phyloP scores from a whole-genome alignment of 2,797 vertebrate species.

The Sebastes baramenuke region DNA sequence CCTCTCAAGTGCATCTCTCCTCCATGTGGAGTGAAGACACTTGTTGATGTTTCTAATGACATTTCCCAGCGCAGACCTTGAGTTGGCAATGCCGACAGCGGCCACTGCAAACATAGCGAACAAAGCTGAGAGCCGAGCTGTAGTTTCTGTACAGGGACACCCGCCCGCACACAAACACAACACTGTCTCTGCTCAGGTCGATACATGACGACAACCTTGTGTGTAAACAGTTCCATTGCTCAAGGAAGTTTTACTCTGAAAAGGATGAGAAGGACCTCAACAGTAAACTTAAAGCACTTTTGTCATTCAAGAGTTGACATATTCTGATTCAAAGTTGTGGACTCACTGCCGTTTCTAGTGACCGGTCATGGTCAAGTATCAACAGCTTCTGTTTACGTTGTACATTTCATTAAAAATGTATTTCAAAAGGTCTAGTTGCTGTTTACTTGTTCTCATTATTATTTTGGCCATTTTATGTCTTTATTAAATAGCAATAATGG shows the following conservation, averaged over 20 bases:
- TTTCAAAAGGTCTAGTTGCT: too few relatives aligned
- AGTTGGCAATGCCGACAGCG: not conserved
- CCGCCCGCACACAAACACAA: not conserved
- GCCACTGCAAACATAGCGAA: not conserved
- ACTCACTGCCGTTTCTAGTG: not conserved
- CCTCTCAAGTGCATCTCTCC: not conserved
- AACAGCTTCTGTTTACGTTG: not conserved
- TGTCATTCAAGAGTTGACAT: too few relatives aligned
- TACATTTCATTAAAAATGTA: too few relatives aligned
- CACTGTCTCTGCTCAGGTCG: not conserved
- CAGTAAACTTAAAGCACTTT: not conserved
- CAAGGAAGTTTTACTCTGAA: not conserved
- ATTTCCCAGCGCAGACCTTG: not conserved
- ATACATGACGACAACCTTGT: not conserved
- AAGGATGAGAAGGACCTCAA: not conserved
- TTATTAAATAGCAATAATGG: not conserved
- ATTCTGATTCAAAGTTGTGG: not conserved
- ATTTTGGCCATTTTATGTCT: too few relatives aligned
- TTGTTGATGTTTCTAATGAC: not conserved
- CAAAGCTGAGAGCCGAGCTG: not conserved
- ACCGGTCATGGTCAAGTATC: not conserved
- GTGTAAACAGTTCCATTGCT: not conserved
- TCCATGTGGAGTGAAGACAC: not conserved
- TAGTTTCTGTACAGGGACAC: not conserved
- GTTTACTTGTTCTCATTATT: too few relatives aligned